Evolutionary conservation across 2,888 invertebrate species (phyloP).

Genomic region (Volucella zonaria): DNA sequence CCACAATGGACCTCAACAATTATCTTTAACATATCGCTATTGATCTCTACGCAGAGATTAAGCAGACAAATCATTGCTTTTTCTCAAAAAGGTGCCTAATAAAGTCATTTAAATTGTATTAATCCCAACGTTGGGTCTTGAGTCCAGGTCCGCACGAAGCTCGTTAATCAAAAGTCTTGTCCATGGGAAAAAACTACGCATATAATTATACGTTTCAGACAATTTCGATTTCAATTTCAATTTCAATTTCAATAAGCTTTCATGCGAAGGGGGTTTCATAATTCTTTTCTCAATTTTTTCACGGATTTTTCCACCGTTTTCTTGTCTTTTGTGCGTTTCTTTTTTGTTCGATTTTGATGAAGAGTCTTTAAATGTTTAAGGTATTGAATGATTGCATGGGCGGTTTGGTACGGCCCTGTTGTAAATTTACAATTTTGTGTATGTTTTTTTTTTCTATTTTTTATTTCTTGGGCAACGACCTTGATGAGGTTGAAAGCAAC

Average conservation of each 20-base stretch:
- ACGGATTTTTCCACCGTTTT: neutral
- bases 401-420: constrained; percentile 51
- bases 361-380: constrained; percentile 23
- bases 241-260: constrained; percentile 33
- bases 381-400: constrained; percentile 63
- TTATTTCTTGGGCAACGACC: constrained; percentile 10
- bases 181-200: constrained; percentile 55
- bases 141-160: constrained; percentile 11
- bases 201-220: constrained; percentile 54
- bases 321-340: neutral
- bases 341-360: constrained; percentile 9
- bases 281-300: constrained; percentile 4
- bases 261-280: constrained; percentile 50
- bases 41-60: constrained; percentile 4
- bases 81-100: constrained; percentile 34
- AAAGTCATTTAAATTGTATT: constrained; percentile 46
- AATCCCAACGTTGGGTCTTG: neutral
- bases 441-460: constrained; percentile 26
- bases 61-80: constrained; percentile 26
- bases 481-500: constrained; percentile 44
- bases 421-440: constrained; percentile 55
- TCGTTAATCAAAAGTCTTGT: constrained; percentile 59
- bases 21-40: neutral
- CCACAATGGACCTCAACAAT: constrained; percentile 1
- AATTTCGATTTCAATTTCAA: neutral